phyloP scores from a whole-genome alignment of 2,113 vertebrate genomes.

The Tinamus guttatus region DNA sequence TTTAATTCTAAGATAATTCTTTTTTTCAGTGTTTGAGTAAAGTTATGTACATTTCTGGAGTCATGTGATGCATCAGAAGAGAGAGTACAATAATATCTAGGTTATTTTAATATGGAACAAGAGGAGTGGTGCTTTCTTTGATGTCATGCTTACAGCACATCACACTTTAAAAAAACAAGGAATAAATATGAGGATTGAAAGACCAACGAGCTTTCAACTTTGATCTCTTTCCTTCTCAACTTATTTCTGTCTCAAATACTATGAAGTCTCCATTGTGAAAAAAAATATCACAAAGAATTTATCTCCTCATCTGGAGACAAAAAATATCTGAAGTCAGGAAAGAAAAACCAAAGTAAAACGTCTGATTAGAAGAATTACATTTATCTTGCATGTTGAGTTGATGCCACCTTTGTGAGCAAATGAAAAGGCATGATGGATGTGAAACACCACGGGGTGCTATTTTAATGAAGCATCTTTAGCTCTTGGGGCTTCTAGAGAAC shows the following conservation, averaged over 20 bases:
- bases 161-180: neutral
- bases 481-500: neutral
- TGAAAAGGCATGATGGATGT: neutral
- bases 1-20: neutral
- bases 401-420: neutral
- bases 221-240: neutral
- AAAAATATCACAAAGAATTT: neutral
- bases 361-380: constrained; percentile 14
- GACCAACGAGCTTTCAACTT: constrained; percentile 8
- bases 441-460: neutral
- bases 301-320: neutral
- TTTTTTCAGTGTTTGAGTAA: neutral
- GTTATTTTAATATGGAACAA: neutral
- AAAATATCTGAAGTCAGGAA: constrained; percentile 12
- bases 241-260: neutral
- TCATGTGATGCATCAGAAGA: neutral
- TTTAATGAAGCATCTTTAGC: neutral
- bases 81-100: neutral
- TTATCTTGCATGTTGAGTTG: neutral
- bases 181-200: neutral
- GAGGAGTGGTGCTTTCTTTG: constrained; percentile 32
- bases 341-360: neutral
- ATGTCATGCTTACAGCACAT: neutral
- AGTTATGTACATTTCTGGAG: neutral
- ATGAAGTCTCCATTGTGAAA: neutral